phyloP scores from a whole-genome alignment of 1,140 invertebrate species.

The Drosophila teissieri region DNA sequence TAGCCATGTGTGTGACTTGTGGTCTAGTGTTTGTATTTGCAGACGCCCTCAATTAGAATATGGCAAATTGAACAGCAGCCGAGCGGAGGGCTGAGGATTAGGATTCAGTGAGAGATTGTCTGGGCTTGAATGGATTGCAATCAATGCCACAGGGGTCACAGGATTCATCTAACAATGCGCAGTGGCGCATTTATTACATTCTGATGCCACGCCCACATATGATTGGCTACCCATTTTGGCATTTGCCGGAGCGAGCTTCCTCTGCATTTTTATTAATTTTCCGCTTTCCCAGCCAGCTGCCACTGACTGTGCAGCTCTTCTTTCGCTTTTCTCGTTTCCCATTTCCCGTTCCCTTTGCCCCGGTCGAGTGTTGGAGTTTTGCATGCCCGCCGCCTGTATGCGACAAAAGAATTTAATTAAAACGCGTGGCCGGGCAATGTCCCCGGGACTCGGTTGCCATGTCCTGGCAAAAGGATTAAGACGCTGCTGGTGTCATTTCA shows the following conservation, averaged over 20 bases:
- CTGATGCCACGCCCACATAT: constrained; percentile 19
- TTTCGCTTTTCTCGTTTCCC: constrained; percentile 30
- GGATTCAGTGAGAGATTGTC: constrained; percentile 16
- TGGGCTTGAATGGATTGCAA: constrained; percentile 42
- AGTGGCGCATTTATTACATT: constrained; percentile 45
- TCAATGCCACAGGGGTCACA: constrained; percentile 35
- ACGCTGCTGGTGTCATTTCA: constrained; percentile 41
- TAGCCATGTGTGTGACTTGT: constrained; percentile 38
- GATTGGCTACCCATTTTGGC: constrained; percentile 29
- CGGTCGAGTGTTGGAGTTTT: constrained; percentile 58
- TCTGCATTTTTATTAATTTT: constrained; percentile 57
- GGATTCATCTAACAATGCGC: constrained; percentile 51
- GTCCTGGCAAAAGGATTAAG: constrained; percentile 64
- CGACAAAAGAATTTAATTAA: constrained; percentile 82
- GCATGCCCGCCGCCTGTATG: constrained; percentile 51
- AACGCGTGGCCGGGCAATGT: constrained; percentile 59
- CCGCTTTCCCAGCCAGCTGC: constrained; percentile 21
- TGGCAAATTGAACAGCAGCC: constrained; percentile 66
- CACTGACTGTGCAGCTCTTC: constrained; percentile 18
- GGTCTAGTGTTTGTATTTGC: constrained; percentile 39
- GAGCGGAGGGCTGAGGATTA: constrained; percentile 12
- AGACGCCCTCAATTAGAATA: constrained; percentile 59
- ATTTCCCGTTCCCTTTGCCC: constrained; percentile 8
- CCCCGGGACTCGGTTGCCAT: constrained; percentile 24
- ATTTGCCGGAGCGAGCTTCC: constrained; percentile 1